phyloP scores from a whole-genome alignment of 2,113 vertebrate species.

The Heteronetta atricapilla region DNA sequence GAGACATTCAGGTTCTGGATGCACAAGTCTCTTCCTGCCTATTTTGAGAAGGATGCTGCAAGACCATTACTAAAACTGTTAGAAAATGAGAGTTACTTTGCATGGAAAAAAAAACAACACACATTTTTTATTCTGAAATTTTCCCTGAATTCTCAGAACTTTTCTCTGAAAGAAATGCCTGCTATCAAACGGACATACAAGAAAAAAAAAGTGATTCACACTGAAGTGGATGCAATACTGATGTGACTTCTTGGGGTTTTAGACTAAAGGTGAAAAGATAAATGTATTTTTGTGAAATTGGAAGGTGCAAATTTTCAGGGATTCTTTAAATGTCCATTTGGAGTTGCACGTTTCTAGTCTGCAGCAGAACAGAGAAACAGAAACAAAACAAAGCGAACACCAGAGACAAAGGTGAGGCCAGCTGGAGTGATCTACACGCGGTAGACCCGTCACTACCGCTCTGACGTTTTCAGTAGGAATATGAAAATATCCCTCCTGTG shows the following conservation, averaged over 20 bases:
- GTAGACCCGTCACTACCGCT: background rate
- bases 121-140: background rate
- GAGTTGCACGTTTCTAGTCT: background rate
- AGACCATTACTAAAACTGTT: background rate
- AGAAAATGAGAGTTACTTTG: background rate
- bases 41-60: background rate
- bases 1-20: background rate
- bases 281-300: background rate
- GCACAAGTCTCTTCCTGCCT: background rate
- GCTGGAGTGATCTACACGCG: background rate
- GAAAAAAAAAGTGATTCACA: background rate
- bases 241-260: background rate
- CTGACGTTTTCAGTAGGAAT: background rate
- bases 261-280: background rate
- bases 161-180: background rate
- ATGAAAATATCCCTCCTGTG: background rate
- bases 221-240: background rate
- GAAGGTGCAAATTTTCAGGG: background rate
- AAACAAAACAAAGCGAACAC: background rate
- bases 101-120: background rate
- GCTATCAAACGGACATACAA: background rate
- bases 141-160: background rate
- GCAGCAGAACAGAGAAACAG: background rate
- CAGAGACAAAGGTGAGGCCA: background rate
- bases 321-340: background rate